Evolutionary conservation across 2,113 vertebrate species (phyloP).

Genomic region (Crotalus tigris): DNA sequence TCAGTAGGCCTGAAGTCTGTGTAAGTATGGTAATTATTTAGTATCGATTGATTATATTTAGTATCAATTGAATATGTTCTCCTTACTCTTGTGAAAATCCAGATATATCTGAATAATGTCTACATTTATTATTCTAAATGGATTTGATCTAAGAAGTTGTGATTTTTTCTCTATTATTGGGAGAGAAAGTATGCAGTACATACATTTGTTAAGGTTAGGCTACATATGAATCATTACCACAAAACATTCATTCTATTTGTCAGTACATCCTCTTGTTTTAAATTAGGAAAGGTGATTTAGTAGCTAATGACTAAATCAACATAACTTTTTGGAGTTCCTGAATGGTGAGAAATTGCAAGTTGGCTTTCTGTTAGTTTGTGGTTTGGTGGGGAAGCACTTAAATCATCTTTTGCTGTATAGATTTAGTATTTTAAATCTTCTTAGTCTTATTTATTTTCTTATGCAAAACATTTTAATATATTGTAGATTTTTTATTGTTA

Average conservation of each 20-base stretch:
- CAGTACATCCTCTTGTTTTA: not conserved
- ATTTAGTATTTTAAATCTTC: not conserved
- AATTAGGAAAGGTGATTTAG: not conserved
- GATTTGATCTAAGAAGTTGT: not conserved
- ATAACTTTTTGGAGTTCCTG: not conserved
- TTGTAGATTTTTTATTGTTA: not conserved
- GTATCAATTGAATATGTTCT: not conserved
- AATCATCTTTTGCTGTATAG: not conserved
- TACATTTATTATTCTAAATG: conserved; percentile 8
- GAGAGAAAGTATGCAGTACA: not conserved
- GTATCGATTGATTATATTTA: not conserved
- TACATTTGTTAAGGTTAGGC: not conserved
- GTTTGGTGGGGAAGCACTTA: not conserved
- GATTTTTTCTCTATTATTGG: not conserved
- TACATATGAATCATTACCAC: not conserved
- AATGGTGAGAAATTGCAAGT: not conserved
- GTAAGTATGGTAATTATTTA: not conserved
- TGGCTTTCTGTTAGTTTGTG: not conserved
- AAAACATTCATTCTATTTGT: not conserved
- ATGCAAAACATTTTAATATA: not conserved
- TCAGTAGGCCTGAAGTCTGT: not conserved
- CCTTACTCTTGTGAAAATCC: not conserved
- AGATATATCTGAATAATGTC: not conserved
- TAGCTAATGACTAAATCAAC: not conserved
- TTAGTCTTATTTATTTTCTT: not conserved